Evolutionary conservation across 2,888 invertebrate species (phyloP).

Genomic region (Lepidocyrtinus sp.): DNA sequence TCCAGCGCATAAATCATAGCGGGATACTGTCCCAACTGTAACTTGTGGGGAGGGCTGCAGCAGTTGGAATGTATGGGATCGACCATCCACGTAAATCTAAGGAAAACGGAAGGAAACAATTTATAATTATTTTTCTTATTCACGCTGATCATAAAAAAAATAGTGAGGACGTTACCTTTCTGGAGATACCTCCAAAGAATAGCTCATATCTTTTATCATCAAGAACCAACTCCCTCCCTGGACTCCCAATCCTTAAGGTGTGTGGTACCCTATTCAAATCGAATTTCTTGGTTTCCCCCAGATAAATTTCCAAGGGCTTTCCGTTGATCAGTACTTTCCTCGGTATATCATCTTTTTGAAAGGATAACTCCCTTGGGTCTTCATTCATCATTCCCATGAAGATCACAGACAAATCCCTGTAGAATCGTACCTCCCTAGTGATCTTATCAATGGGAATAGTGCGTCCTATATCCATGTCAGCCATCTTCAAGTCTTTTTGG

Average conservation of each 20-base stretch:
- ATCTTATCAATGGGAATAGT: constrained; percentile 68
- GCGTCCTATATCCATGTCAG: constrained; percentile 61
- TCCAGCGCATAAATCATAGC: constrained; percentile 87
- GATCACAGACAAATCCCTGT: constrained; percentile 87
- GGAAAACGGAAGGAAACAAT: constrained; percentile 19
- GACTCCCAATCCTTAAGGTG: constrained; percentile 85
- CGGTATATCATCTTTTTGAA: constrained; percentile 82
- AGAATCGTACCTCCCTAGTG: constrained; percentile 79
- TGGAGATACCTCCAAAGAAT: constrained; percentile 91
- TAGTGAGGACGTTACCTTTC: constrained; percentile 76
- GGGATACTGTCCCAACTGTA: constrained; percentile 84
- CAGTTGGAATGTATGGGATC: constrained; percentile 84
- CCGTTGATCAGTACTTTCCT: constrained; percentile 84
- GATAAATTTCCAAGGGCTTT: constrained; percentile 77
- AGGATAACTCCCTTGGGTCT: constrained; percentile 84
- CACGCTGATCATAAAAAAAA: neutral
- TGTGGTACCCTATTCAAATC: constrained; percentile 82
- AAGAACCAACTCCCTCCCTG: constrained; percentile 91
- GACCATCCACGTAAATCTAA: constrained; percentile 80
- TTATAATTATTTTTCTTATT: constrained; percentile 5
- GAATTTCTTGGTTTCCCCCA: constrained; percentile 82
- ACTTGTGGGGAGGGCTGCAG: constrained; percentile 96
- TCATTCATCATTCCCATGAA: constrained; percentile 61
- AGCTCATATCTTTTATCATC: constrained; percentile 93
- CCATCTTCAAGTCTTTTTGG: constrained; percentile 55